These are phyloP conservation scores for Romanogobio albipinnatus DNA, from an alignment of 2,113 vertebrate species.

Conservation along the genomic window DNA sequence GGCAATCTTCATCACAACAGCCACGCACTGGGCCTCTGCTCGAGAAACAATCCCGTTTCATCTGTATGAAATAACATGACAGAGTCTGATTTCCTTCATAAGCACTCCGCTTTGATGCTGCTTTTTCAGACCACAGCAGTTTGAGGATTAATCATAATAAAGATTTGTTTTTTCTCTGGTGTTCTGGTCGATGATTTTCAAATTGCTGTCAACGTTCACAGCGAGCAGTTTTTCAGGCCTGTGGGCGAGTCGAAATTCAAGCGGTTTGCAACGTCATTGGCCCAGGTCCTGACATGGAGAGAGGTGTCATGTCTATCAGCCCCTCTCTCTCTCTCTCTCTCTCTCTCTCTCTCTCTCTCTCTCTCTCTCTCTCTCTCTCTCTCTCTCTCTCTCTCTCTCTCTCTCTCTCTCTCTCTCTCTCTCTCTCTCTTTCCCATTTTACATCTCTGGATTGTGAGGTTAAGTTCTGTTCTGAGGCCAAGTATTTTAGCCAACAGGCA, in stretches of 20 bases:
- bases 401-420: too few species aligned
- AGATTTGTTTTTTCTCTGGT: conserved; percentile 32
- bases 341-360: conserved; percentile 29
- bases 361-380: conserved; percentile 18
- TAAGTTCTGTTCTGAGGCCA: conserved; percentile 69
- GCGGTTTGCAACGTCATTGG: conserved; percentile 4
- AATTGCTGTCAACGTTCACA: conserved; percentile 26
- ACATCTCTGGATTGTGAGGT: conserved; percentile 63
- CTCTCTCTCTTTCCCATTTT: conserved; percentile 53
- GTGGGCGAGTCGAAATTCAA: background rate
- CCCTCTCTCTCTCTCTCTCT: conserved; percentile 36
- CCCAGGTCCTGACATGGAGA: conserved; percentile 28
- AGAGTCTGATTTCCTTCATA: background rate
- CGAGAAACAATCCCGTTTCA: conserved; percentile 9
- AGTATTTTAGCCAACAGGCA: conserved; percentile 76
- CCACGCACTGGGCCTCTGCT: background rate
- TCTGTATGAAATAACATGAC: background rate
- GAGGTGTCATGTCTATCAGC: conserved; percentile 37
- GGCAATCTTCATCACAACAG: conserved; percentile 24
- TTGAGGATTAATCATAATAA: conserved; percentile 22
- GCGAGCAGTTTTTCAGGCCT: conserved; percentile 1
- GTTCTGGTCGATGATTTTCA: conserved; percentile 16
- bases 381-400: conserved; percentile 35
- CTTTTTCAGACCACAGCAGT: background rate
- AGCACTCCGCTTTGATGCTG: background rate